A percentile compares a stretch with the other conserved stretches of the same genome.
phyloP scores from a whole-genome alignment of 2,888 invertebrate species.

The Hyppa rectilinea region DNA sequence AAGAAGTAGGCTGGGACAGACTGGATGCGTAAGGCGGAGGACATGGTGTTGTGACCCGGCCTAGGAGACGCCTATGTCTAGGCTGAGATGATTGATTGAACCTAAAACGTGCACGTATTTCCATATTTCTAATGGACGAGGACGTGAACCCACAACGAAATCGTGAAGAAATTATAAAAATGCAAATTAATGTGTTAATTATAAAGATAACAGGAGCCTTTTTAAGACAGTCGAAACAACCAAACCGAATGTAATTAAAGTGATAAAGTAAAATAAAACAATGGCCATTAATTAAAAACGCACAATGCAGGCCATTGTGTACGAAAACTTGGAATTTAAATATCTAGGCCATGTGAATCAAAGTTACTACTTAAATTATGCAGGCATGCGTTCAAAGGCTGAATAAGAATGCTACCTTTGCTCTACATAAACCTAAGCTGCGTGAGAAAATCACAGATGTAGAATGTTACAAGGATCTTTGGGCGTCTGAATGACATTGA shows the following conservation, averaged over 20 bases:
- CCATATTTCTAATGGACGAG: no score
- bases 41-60: no score
- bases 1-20: no score
- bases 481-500: neutral
- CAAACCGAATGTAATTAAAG: neutral
- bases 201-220: neutral
- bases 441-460: conserved; percentile 42
- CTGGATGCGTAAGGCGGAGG: no score
- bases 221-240: neutral
- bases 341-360: conserved; percentile 52
- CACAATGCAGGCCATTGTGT: conserved; percentile 3
- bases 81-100: no score
- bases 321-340: conserved; percentile 33
- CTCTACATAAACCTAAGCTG: conserved; percentile 15
- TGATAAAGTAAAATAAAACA: conserved; percentile 12
- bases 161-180: no score
- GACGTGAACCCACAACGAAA: no score
- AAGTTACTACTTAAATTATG: conserved; percentile 46
- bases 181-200: no score
- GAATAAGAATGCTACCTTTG: conserved; percentile 50
- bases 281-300: conserved; percentile 6
- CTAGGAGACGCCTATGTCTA: no score
- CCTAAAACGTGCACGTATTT: no score
- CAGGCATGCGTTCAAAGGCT: conserved; percentile 49
- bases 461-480: neutral